These are phyloP conservation scores for Actias luna DNA, from an alignment of 2,888 invertebrate genomes.

Conservation along the genomic window DNA sequence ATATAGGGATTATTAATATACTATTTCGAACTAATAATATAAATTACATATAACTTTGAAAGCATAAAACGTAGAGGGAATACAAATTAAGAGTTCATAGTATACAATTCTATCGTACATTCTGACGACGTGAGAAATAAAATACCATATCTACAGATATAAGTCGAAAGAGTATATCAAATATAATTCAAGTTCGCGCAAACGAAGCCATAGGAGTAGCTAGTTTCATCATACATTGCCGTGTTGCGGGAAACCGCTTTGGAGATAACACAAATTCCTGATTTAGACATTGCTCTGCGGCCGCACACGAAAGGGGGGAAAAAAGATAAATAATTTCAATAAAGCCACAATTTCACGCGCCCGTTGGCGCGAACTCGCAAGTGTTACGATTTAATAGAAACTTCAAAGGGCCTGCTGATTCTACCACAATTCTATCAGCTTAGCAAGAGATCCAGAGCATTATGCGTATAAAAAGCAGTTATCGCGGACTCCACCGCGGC, in stretches of 20 bases:
- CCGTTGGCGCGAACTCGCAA: constrained; percentile 75
- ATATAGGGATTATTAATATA: too few species aligned
- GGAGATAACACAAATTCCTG: constrained; percentile 19
- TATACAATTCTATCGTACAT: too few species aligned
- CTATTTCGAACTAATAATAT: too few species aligned
- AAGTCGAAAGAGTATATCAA: too few species aligned
- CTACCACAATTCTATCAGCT: constrained; percentile 81
- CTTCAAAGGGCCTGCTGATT: constrained; percentile 80
- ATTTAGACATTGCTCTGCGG: constrained; percentile 36
- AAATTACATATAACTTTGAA: too few species aligned
- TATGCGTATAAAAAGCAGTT: constrained; percentile 81
- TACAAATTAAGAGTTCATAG: too few species aligned
- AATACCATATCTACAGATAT: too few species aligned
- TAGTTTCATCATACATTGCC: too few species aligned
- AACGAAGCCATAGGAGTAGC: too few species aligned
- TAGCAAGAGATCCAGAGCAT: constrained; percentile 76
- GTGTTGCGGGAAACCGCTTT: not conserved
- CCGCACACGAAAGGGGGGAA: constrained; percentile 37
- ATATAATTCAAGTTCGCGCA: too few species aligned
- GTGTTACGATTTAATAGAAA: constrained; percentile 80
- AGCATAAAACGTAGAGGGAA: too few species aligned
- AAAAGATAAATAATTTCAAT: constrained; percentile 73
- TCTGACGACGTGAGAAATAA: too few species aligned
- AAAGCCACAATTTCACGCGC: constrained; percentile 77
- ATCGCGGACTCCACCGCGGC: constrained; percentile 55